These are phyloP conservation scores for Eupleurogrammus muticus DNA, from an alignment of 2,797 vertebrate genomes.

Conservation along the genomic window DNA sequence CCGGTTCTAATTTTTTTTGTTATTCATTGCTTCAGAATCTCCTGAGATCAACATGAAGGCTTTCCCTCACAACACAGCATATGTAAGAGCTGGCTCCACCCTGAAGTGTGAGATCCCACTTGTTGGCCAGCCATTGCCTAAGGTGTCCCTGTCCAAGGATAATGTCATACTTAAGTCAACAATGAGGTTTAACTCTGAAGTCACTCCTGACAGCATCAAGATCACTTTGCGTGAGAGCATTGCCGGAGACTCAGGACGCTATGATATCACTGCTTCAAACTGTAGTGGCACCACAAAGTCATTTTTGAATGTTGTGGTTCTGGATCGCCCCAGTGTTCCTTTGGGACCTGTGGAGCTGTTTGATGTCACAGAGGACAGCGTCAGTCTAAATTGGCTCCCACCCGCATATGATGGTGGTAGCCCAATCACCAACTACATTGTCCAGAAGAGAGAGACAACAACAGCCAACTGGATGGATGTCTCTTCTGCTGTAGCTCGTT, in stretches of 20 bases:
- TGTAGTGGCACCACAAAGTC: slow-evolving; percentile 95
- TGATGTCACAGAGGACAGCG: slow-evolving; percentile 93
- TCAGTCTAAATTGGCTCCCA: slow-evolving; percentile 93
- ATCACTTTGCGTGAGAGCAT: slow-evolving; percentile 93
- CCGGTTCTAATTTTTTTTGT: neutral
- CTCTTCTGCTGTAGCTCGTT: slow-evolving; percentile 94
- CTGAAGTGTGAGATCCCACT: slow-evolving; percentile 97
- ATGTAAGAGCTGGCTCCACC: slow-evolving; percentile 93
- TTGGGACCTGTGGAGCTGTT: slow-evolving; percentile 92
- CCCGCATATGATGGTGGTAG: slow-evolving; percentile 95
- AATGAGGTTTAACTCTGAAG: slow-evolving; percentile 96
- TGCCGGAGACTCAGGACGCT: slow-evolving; percentile 92
- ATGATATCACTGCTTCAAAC: slow-evolving; percentile 95
- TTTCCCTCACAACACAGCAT: slow-evolving; percentile 94
- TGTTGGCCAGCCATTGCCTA: slow-evolving; percentile 92
- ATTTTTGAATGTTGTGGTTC: slow-evolving; percentile 91
- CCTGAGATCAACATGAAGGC: slow-evolving; percentile 95
- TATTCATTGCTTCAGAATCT: slow-evolving; percentile 84
- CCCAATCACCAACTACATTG: slow-evolving; percentile 96
- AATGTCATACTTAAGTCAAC: slow-evolving; percentile 91
- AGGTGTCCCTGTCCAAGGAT: slow-evolving; percentile 92
- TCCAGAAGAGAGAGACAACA: slow-evolving; percentile 96
- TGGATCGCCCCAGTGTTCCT: slow-evolving; percentile 93
- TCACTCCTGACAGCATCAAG: slow-evolving; percentile 92
- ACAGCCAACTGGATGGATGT: slow-evolving; percentile 95